Evolutionary conservation across 2,113 vertebrate species (phyloP).

Genomic region (Pholis gunnellus): DNA sequence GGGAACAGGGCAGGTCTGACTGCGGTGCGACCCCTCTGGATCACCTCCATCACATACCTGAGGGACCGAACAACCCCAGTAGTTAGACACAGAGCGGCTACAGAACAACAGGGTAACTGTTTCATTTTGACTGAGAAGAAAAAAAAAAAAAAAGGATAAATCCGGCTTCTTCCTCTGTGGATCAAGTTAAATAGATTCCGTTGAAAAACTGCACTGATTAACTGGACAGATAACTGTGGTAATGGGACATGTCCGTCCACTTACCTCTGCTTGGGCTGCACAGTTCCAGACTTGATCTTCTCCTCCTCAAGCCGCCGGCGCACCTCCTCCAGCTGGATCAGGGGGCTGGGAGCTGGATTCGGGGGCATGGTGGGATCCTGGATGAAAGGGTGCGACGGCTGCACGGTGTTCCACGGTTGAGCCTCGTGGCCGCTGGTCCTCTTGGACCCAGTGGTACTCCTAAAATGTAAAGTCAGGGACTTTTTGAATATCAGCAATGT

Average conservation of each 20-base stretch:
- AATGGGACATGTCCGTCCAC: background rate
- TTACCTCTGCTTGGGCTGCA: slow-evolving; percentile 90
- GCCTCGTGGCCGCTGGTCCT: slow-evolving; percentile 85
- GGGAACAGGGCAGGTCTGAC: slow-evolving; percentile 84
- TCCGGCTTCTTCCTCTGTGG: background rate
- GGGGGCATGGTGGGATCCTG: slow-evolving; percentile 97
- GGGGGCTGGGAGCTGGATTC: slow-evolving; percentile 94
- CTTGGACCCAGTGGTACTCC: slow-evolving; percentile 86
- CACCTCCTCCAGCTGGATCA: slow-evolving; percentile 96
- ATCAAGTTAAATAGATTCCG: slow-evolving; percentile 5
- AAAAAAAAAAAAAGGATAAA: background rate
- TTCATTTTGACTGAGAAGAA: slow-evolving; percentile 18
- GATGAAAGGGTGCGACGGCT: slow-evolving; percentile 95
- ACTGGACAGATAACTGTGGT: background rate
- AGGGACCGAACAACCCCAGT: slow-evolving; percentile 77
- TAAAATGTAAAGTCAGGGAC: slow-evolving; percentile 21
- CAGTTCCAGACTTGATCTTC: slow-evolving; percentile 86
- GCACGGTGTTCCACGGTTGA: slow-evolving; percentile 86
- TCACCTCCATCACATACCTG: slow-evolving; percentile 92
- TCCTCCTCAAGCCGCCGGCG: slow-evolving; percentile 93
- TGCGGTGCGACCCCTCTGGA: slow-evolving; percentile 87
- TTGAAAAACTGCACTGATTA: background rate
- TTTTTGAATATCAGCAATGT: background rate
- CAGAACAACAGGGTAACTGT: background rate
- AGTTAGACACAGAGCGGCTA: slow-evolving; percentile 56